Base-by-base conservation (phyloP, 2,797 vertebrate species). In the Pterois miles region DNA sequence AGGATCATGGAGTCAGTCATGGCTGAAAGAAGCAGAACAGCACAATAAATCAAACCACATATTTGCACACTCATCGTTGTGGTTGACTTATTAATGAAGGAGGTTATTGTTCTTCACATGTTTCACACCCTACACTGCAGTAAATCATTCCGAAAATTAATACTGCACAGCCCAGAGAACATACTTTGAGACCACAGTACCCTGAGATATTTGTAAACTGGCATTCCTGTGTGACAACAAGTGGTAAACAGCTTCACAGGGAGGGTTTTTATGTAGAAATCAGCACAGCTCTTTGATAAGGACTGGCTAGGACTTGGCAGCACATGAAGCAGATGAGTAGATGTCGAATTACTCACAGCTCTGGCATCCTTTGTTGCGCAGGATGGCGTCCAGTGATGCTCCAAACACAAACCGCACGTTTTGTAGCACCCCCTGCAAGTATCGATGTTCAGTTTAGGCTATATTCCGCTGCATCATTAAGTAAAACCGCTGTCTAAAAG, bases 401-500 rank as follows among this genome's bases (percentile, higher is more conserved):
- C 98, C 97, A 86, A 99, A 99, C 63, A 99, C 98, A 91, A 99
- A 99, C 46, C 97, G 95, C 86, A 99, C 96, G 50, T 99, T 99
- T 94, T 99, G 98, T 40, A 99, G 96, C 80, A 97, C 95, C 88
- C 98, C 98, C 98, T 99, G 94, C 81, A 93, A 93, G 81, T 9
- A 84, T 27, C 46, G 93, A 40, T 5, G 74, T 12, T 75, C 5
- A 74, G 5, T 67, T 86, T 68, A 75, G 60, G 7, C 33, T 22
- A 2, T 20, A 27, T 43, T 3, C 18, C 14, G 2, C 5, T 3
- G 18, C 38, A 71, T 10, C 52, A 48, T 12, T 6, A n/a, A 14
- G 33, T 23, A 4, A 71, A 72, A 48, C 20, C n/a, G 18, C 16
- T 36, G 2, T 60, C 8, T 23, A 18, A 50, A 33, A 60, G 22